Conservation (phyloP, 2,797 vertebrate genomes). For the Eulemur mongoz region DNA sequence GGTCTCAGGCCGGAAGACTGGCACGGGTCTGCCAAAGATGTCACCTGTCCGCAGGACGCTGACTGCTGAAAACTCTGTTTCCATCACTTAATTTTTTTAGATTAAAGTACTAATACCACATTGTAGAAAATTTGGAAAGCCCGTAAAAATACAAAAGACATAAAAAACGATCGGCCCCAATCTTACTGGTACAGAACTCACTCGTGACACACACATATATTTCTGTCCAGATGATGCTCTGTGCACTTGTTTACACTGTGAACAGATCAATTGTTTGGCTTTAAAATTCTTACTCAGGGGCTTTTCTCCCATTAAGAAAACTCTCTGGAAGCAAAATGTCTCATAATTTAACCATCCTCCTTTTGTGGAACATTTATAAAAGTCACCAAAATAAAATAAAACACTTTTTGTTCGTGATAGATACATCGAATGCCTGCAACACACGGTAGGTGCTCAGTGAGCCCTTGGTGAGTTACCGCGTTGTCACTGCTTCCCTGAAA, state of each 20-base stretch:
- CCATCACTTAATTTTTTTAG: background rate
- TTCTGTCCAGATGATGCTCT: background rate
- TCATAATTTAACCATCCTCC: background rate
- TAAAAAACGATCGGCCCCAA: background rate
- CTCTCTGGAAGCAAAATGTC: background rate
- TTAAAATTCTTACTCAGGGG: background rate
- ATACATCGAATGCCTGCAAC: fast-evolving
- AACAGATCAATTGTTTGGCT: background rate
- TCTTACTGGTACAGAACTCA: background rate
- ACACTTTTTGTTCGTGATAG: too few relatives aligned
- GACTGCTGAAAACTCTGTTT: background rate
- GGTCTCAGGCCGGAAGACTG: fast-evolving
- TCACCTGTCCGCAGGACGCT: fast-evolving
- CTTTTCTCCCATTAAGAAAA: background rate
- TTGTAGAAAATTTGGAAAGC: background rate
- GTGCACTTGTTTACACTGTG: background rate
- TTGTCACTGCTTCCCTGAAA: background rate
- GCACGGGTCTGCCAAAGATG: fast-evolving
- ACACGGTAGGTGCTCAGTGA: fast-evolving
- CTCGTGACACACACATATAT: background rate
- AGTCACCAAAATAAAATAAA: background rate
- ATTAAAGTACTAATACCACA: background rate
- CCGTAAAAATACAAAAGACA: background rate
- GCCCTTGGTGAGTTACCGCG: fast-evolving
- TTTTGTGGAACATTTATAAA: background rate